A percentile compares a stretch with the other conserved stretches of the same genome.
Conservation (phyloP, 1,140 invertebrate genomes). For the Vanessa tameamea region DNA sequence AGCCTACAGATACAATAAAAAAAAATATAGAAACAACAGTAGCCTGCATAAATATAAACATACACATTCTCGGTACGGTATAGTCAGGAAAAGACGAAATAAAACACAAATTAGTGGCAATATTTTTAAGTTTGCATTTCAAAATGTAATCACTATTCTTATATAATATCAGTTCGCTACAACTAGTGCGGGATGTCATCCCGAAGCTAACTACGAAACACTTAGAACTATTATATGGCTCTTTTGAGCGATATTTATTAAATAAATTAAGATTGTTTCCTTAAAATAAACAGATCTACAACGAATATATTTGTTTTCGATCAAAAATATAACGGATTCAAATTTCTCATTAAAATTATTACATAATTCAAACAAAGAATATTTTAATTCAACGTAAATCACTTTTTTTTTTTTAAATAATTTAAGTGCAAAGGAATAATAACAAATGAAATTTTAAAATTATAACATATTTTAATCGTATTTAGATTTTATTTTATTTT, state of each 20-base stretch:
- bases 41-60: too few species aligned
- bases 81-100: neutral
- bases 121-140: slow-evolving; percentile 70
- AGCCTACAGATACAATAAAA: too few species aligned
- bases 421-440: too few species aligned
- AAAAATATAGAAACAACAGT: too few species aligned
- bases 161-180: slow-evolving; percentile 56
- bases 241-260: slow-evolving; percentile 47
- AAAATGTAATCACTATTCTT: slow-evolving; percentile 61
- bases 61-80: too few species aligned
- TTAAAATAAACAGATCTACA: neutral
- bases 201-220: slow-evolving; percentile 63
- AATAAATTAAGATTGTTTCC: slow-evolving; percentile 3
- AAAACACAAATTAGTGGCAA: slow-evolving; percentile 49
- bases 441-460: too few species aligned
- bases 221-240: slow-evolving; percentile 46
- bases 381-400: too few species aligned
- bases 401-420: too few species aligned
- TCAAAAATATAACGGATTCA: neutral
- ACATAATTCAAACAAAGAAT: too few species aligned
- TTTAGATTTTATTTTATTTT: too few species aligned
- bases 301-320: neutral
- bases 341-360: too few species aligned
- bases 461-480: too few species aligned
- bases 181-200: slow-evolving; percentile 60